A percentile compares a stretch with the other conserved stretches of the same genome.
Evolutionary conservation across 2,888 invertebrate species (phyloP).

Genomic region (Scaptomyza cyrtandrae): DNA sequence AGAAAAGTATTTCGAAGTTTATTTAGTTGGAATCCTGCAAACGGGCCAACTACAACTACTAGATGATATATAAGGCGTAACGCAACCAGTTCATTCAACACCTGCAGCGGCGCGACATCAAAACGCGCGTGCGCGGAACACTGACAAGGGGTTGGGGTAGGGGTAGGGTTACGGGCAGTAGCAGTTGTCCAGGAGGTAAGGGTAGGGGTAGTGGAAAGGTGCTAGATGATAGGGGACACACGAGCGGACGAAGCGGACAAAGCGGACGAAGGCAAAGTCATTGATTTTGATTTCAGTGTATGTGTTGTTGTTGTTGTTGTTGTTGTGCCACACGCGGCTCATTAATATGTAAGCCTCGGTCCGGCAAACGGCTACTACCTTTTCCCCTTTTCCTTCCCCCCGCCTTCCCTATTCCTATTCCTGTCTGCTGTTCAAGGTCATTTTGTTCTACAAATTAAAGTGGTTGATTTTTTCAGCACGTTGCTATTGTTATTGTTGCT

Average conservation of each 20-base stretch:
- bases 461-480: conserved; percentile 41
- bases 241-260: conserved; percentile 27
- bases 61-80: conserved; percentile 67
- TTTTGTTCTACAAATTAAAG: conserved; percentile 55
- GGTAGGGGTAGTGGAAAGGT: conserved; percentile 33
- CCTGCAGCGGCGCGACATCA: conserved; percentile 67
- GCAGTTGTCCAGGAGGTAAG: too few relatives aligned
- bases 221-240: conserved; percentile 61
- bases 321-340: conserved; percentile 62
- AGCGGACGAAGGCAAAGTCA: conserved; percentile 47
- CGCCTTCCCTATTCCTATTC: background rate
- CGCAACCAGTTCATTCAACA: conserved; percentile 75
- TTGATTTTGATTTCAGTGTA: conserved; percentile 54
- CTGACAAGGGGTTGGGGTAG: background rate
- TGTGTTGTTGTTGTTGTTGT: conserved; percentile 12
- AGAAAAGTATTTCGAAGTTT: conserved; percentile 23
- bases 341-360: conserved; percentile 63
- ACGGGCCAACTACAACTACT: conserved; percentile 15
- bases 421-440: conserved; percentile 55
- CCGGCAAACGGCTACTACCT: conserved; percentile 12
- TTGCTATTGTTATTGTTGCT: conserved; percentile 6
- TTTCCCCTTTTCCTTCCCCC: background rate
- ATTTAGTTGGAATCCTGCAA: conserved; percentile 32
- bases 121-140: conserved; percentile 64
- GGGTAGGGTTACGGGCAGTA: background rate